Percentiles rank a stretch among this genome's conserved stretches.
Evolutionary conservation across 2,888 invertebrate genomes (phyloP).

Genomic region (Tetanocera ferruginea): DNA sequence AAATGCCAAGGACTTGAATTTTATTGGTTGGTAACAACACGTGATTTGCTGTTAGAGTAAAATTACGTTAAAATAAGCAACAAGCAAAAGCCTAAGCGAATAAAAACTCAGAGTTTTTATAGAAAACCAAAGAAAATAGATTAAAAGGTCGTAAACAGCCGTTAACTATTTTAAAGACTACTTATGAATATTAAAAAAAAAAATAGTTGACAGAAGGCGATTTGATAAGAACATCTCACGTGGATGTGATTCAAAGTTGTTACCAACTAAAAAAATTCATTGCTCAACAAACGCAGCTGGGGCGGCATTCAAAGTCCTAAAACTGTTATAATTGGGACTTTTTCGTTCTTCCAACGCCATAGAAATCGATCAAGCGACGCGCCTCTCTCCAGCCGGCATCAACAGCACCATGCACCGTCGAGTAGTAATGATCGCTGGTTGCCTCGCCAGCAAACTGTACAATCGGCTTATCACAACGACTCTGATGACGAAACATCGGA

Average conservation of each 20-base stretch:
- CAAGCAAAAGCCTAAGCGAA: no score
- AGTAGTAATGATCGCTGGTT: conserved; percentile 76
- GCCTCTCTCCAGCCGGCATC: conserved; percentile 83
- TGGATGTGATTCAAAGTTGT: not conserved
- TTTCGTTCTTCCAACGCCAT: conserved; percentile 51
- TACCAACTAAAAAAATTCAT: conserved; percentile 13
- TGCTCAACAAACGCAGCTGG: not conserved
- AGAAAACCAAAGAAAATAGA: not conserved
- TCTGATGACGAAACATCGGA: conserved; percentile 51
- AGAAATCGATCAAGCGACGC: conserved; percentile 71
- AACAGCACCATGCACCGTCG: conserved; percentile 81
- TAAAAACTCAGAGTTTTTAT: not conserved
- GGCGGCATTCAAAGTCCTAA: conserved; percentile 53
- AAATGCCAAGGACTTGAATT: conserved; percentile 18
- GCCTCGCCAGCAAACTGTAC: conserved; percentile 81
- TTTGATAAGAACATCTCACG: not conserved
- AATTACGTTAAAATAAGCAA: not conserved
- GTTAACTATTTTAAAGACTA: no score
- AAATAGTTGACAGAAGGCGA: not conserved
- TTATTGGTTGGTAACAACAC: not conserved
- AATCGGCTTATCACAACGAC: conserved; percentile 70
- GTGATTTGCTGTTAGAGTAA: not conserved
- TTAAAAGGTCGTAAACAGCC: no score
- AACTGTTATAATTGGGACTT: conserved; percentile 63
- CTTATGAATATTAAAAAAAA: no score